phyloP scores from a whole-genome alignment of 35 echinoderm and acorn worm species.

The Lytechinus variegatus region DNA sequence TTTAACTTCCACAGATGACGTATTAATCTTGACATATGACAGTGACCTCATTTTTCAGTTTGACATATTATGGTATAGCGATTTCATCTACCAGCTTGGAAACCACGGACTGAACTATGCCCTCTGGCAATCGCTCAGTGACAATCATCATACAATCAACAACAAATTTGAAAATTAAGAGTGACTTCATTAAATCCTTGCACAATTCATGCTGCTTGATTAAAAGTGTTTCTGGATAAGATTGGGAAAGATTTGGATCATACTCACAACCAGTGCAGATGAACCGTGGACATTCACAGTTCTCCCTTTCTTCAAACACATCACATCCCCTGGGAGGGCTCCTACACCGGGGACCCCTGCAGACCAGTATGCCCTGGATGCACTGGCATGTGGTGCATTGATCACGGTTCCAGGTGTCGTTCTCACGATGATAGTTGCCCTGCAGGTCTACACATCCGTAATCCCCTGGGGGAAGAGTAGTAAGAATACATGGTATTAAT shows the following conservation, averaged over 20 bases:
- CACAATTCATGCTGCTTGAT: no score
- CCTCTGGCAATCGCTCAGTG: no score
- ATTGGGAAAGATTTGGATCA: not conserved
- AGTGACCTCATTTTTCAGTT: no score
- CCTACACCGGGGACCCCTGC: not conserved
- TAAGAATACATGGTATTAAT: not conserved
- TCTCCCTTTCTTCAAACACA: not conserved
- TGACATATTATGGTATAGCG: no score
- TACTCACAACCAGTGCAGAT: conserved; percentile 35
- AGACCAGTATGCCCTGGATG: not conserved
- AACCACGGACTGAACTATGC: no score
- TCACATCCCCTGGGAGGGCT: conserved; percentile 23
- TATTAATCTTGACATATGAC: no score
- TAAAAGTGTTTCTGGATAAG: no score
- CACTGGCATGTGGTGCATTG: conserved; percentile 10
- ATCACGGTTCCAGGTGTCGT: conserved; percentile 6
- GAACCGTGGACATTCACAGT: conserved; percentile 38
- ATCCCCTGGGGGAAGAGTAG: not conserved
- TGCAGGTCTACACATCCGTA: conserved; percentile 9
- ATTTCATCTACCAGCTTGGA: no score
- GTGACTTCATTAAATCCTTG: no score
- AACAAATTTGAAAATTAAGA: no score
- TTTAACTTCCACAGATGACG: no score
- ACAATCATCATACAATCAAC: no score
- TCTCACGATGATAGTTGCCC: conserved; percentile 10